Percentiles rank a stretch among this genome's conserved stretches.
Conservation (phyloP, 1,140 invertebrate species). For the Conus ventricosus region DNA sequence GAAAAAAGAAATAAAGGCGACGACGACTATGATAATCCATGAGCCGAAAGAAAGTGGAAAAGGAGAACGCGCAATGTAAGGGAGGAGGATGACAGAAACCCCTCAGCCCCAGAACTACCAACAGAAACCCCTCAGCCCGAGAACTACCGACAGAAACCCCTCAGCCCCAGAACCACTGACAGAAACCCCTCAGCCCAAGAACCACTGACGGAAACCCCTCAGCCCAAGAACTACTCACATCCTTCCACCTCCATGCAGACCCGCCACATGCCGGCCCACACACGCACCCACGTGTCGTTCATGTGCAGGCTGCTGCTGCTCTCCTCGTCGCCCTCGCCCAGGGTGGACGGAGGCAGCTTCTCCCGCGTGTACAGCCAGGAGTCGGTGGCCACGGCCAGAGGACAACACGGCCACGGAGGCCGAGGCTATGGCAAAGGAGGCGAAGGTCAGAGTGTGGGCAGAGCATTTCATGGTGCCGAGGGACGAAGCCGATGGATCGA, state of each 20-base stretch:
- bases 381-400: constrained; percentile 62
- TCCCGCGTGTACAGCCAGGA: constrained; percentile 65
- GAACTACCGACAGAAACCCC: too few relatives aligned
- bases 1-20: too few relatives aligned
- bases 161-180: too few relatives aligned
- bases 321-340: background rate
- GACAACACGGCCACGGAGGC: constrained; percentile 54
- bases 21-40: too few relatives aligned
- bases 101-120: too few relatives aligned
- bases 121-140: too few relatives aligned
- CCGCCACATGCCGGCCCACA: constrained; percentile 50
- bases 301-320: background rate
- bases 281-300: constrained; percentile 30
- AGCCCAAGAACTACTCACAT: constrained; percentile 15
- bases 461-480: constrained; percentile 44
- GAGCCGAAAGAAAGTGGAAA: too few relatives aligned
- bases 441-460: constrained; percentile 49
- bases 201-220: too few relatives aligned
- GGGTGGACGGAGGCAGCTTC: constrained; percentile 21
- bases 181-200: too few relatives aligned
- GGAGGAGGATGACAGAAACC: too few relatives aligned
- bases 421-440: constrained; percentile 55
- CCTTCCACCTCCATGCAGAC: constrained; percentile 44
- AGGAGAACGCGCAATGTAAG: too few relatives aligned
- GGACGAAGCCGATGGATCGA: background rate